phyloP scores from a whole-genome alignment of 1,140 invertebrate genomes.

The Zaprionus vittiger region DNA sequence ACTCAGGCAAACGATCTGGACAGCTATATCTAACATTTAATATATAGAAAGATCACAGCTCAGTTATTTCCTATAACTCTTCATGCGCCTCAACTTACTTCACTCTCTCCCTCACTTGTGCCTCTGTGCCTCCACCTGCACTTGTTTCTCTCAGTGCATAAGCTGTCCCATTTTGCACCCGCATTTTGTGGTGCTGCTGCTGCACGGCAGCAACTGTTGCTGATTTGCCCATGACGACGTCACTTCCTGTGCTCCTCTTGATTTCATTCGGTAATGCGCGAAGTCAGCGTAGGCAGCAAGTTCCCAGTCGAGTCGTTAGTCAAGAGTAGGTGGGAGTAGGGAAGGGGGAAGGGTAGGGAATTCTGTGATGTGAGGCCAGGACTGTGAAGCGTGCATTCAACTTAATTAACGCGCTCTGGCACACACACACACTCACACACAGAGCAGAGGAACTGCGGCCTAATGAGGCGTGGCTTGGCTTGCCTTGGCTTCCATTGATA shows the following conservation, averaged over 20 bases:
- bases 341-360: neutral
- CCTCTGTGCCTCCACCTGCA: neutral
- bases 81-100: too few species aligned
- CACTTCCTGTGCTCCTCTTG: conserved; percentile 32
- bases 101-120: neutral
- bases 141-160: neutral
- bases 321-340: neutral
- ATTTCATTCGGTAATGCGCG: conserved; percentile 37
- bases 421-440: conserved; percentile 1
- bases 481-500: conserved; percentile 49
- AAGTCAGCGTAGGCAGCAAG: conserved; percentile 28
- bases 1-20: neutral
- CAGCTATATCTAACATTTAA: neutral
- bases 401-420: conserved; percentile 63
- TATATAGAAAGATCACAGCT: neutral
- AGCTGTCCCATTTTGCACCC: conserved; percentile 6
- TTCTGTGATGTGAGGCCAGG: neutral
- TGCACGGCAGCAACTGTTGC: neutral
- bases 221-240: conserved; percentile 26
- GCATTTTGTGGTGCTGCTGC: neutral
- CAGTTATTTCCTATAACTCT: neutral
- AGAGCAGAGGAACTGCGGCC: conserved; percentile 54
- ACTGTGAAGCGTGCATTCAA: conserved; percentile 61
- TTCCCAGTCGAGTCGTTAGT: neutral
- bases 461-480: conserved; percentile 53